Evolutionary conservation across 2,113 vertebrate species (phyloP), one percentile per base, ranked within the genome.

Genomic region (Uria aalge): DNA sequence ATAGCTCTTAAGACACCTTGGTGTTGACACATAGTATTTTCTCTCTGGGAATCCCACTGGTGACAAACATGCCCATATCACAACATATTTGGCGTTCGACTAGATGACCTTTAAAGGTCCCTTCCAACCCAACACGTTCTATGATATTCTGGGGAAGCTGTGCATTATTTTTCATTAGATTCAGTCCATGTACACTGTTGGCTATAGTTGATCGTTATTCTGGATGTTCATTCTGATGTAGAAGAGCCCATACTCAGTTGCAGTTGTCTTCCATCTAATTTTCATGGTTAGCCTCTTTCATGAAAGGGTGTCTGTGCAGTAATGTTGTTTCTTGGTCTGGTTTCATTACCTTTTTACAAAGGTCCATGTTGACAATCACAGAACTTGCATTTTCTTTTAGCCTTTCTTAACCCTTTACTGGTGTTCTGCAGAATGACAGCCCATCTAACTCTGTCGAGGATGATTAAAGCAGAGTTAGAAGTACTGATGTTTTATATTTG

Each of bases 121-220:
- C 20, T 48, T 48, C 20, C 11, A 48, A 48, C 20, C 47, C 47
- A 48, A 48, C 21, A 22, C 20, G 11, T 48, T 48, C 47, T 48
- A 22, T 48, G 21, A 47, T 20, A 5, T 18, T 85, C 48, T 66
- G 17, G 36, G 52, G 27, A 89, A 79, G 47, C 4, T 78, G 10
- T 72, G 56, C 4, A 0, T 48, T 53, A 2, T n/a, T 68, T 47
- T 72, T 75, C 17, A 5, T 56, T 56, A 78, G 57, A 64, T 30
- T 20, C 69, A 75, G 68, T 24, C 73, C 0, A 0, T 34, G 19
- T 36, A 36, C 8, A 2, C 11, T 48, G 48, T 9, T 50, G n/a
- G 29, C 57, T 91, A 36, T 19, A 88, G 85, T 15, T 66, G 50
- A 43, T 73, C 2, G 1, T 62, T 77, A 43, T 57, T 85, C 27